These are phyloP conservation scores for Molanna angustata DNA, from an alignment of 2,888 invertebrate species.

Conservation along the genomic window DNA sequence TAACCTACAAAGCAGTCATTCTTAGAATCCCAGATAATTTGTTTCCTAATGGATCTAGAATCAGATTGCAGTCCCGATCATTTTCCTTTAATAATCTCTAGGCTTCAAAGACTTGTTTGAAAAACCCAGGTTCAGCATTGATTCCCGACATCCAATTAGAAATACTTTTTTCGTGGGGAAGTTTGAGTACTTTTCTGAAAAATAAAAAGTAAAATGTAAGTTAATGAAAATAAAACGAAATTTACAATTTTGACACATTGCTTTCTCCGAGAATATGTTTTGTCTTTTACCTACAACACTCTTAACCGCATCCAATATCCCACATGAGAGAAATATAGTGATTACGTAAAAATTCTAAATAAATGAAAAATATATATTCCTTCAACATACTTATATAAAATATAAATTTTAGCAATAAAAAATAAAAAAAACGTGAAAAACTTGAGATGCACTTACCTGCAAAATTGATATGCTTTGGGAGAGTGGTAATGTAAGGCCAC, in stretches of 20 bases:
- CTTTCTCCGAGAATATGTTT: no score
- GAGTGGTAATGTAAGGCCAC: constrained; percentile 3
- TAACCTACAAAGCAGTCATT: not conserved
- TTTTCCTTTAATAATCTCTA: not conserved
- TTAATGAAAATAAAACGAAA: not conserved
- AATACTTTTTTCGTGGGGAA: constrained; percentile 4
- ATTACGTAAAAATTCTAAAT: no score
- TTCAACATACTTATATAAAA: no score
- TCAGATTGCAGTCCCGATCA: not conserved
- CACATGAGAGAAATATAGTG: no score
- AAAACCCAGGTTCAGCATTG: constrained; percentile 2
- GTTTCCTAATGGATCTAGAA: constrained; percentile 1
- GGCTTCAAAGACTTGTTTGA: constrained; percentile 3
- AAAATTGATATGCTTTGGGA: constrained; percentile 6
- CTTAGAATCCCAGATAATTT: not conserved
- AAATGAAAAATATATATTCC: not conserved
- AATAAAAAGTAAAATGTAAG: constrained; percentile 1
- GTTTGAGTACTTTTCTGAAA: constrained; percentile 3
- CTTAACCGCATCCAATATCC: no score
- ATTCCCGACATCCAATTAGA: constrained; percentile 1
- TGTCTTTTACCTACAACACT: no score
- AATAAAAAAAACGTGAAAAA: no score
- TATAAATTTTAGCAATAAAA: no score
- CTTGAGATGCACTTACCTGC: constrained; percentile 3
- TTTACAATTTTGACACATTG: no score